Percentiles rank a stretch among this genome's conserved stretches.
Conservation (phyloP, 2,888 invertebrate genomes). For the Agrotis ipsilon region DNA sequence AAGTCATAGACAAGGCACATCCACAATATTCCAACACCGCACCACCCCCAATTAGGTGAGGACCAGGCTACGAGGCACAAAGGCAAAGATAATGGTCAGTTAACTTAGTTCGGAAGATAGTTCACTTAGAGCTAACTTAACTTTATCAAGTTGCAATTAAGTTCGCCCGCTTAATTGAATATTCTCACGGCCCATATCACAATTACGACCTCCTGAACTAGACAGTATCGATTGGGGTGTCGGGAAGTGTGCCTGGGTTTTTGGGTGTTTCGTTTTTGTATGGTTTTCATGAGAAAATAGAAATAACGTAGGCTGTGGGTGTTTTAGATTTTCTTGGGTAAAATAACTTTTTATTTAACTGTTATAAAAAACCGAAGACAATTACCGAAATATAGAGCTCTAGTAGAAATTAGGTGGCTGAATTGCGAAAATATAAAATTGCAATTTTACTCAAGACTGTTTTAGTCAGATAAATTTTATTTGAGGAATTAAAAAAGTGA, state of each 20-base stretch:
- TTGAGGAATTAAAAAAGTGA: too few species aligned
- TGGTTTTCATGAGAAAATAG: background rate
- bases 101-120: constrained; percentile 91
- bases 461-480: too few species aligned
- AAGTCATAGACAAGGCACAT: constrained; percentile 56
- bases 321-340: background rate
- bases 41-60: constrained; percentile 86
- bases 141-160: constrained; percentile 91
- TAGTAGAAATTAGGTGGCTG: too few species aligned
- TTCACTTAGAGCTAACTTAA: constrained; percentile 89
- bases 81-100: constrained; percentile 91
- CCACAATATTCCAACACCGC: constrained; percentile 66
- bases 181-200: constrained; percentile 88
- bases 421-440: too few species aligned
- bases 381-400: too few species aligned
- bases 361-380: too few species aligned
- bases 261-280: background rate
- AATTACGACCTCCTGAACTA: constrained; percentile 88
- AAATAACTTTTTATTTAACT: too few species aligned
- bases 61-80: constrained; percentile 85
- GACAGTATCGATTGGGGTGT: constrained; percentile 79
- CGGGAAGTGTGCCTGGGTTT: constrained; percentile 1
- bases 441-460: too few species aligned
- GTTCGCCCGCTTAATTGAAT: constrained; percentile 88
- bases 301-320: background rate